Evolutionary conservation across 2,888 invertebrate species (phyloP), one percentile per base, ranked within the genome.

Genomic region (Oxytorus armatus): DNA sequence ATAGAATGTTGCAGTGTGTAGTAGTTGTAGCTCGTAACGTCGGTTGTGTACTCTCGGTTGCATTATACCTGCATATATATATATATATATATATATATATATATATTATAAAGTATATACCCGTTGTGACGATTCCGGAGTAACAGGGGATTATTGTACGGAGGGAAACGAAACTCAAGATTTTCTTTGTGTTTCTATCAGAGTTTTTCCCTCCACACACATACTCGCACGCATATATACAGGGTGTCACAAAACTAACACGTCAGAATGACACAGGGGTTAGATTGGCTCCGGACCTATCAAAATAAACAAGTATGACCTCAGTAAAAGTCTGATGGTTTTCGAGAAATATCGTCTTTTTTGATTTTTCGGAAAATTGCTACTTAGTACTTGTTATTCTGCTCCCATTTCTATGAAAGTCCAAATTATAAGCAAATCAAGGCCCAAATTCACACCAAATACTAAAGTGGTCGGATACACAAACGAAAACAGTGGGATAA

Each of bases 131-230:
- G 21, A 21, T 7, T 4, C 18, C 25, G 44, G 36, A 66, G 16
- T 66, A 65, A 70, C 23, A 65, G 70, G 21, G 23, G 47, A 25
- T 49, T 21, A 57, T 29, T 11, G 3, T n/a, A 1, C 29, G 39
- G 33, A 42, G 42, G 25, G 68, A 10, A 21, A 39, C 14, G 63
- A 21, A 55, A 8, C 61, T 66, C 33, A 68, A 59, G 55, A 79
- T 69, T 81, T 65, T 78, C 69, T 77, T 80, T 80, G 66, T 77
- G 55, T 29, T n/a, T 51, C 42, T 36, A 39, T 53, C 70, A 33
- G 11, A 44, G 39, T 14, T 59, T 68, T 68, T 61, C 49, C 25
- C 18, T n/a, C n/a, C n/a, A n/a, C n/a, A n/a, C n/a, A 10, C 49
- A 49, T 18, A 59, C 29, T 25, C 16, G 55, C 57, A 51, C 39